A percentile compares a stretch with the other conserved stretches of the same genome.
Conservation (phyloP, 2,888 invertebrate species). For the Drosophila setosimentum region DNA sequence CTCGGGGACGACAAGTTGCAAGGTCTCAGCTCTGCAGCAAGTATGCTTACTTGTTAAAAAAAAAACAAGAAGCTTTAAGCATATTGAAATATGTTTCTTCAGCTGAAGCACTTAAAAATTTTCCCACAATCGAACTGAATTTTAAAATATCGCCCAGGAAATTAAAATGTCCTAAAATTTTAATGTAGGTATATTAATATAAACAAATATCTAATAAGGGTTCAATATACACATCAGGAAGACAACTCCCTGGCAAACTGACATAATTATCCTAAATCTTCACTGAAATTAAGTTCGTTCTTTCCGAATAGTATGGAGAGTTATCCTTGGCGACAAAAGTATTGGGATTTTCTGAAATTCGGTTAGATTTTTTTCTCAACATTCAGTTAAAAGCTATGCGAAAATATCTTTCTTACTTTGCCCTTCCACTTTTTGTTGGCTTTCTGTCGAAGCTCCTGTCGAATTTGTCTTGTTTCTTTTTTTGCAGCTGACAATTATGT, state of each 20-base stretch:
- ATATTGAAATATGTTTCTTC: neutral
- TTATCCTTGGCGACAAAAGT: neutral
- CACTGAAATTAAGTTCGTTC: too few species aligned
- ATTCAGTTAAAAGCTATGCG: neutral
- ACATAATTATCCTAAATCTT: too few species aligned
- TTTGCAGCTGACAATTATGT: constrained; percentile 59
- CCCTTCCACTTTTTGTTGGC: constrained; percentile 24
- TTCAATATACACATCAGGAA: too few species aligned
- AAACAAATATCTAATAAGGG: too few species aligned
- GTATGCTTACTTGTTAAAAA: neutral
- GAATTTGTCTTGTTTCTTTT: neutral
- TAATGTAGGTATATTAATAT: too few species aligned
- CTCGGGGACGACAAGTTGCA: constrained; percentile 23
- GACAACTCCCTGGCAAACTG: too few species aligned
- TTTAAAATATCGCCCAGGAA: neutral
- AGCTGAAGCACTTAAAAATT: neutral
- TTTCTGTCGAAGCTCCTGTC: neutral
- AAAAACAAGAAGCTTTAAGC: constrained; percentile 26
- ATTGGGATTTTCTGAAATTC: neutral
- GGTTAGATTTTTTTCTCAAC: neutral
- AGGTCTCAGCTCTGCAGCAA: constrained; percentile 27
- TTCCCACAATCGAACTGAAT: neutral
- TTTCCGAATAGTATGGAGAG: neutral
- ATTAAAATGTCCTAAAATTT: too few species aligned
- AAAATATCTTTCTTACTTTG: constrained; percentile 8